Evolutionary conservation across 2,113 vertebrate species (phyloP).

Genomic region (Gadus chalcogrammus): DNA sequence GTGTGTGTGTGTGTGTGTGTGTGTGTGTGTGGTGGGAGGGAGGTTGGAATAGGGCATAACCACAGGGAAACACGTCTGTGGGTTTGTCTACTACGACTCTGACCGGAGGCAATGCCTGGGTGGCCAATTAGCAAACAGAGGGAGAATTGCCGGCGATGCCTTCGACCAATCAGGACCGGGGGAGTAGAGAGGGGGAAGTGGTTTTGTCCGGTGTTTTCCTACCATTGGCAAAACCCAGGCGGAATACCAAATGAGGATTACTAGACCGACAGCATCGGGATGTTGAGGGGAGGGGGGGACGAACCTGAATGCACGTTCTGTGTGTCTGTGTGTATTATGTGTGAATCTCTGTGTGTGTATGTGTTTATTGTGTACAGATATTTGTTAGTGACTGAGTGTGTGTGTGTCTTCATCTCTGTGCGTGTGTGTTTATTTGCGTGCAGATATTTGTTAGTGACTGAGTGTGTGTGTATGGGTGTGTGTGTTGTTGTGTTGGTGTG

Average conservation of each 20-base stretch:
- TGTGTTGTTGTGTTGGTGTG: slow-evolving; percentile 5
- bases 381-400: slow-evolving; percentile 3
- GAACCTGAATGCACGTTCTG: slow-evolving; percentile 14
- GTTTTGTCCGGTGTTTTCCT: slow-evolving; percentile 34
- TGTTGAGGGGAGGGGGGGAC: too few relatives aligned
- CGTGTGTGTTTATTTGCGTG: slow-evolving; percentile 44
- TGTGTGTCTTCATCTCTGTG: slow-evolving; percentile 30
- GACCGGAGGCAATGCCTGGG: slow-evolving; percentile 69
- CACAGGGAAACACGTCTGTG: slow-evolving; percentile 4
- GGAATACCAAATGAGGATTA: slow-evolving; percentile 73
- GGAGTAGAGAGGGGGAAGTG: slow-evolving; percentile 39
- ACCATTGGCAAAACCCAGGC: slow-evolving; percentile 55
- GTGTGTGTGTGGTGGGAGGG: too few relatives aligned
- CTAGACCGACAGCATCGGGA: background rate
- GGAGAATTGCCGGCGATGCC: slow-evolving; percentile 64
- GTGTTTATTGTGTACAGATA: slow-evolving; percentile 37
- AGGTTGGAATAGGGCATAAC: slow-evolving; percentile 37
- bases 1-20: too few relatives aligned
- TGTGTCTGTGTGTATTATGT: slow-evolving; percentile 39
- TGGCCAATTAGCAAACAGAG: slow-evolving; percentile 77
- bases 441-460: too few relatives aligned
- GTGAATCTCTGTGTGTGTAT: slow-evolving; percentile 4
- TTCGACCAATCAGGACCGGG: slow-evolving; percentile 59
- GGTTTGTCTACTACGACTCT: too few relatives aligned
- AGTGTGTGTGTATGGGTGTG: slow-evolving; percentile 6